Conservation (phyloP, 37 sponge, comb jelly and placozoan genomes). For the Oscarella lobularis region DNA sequence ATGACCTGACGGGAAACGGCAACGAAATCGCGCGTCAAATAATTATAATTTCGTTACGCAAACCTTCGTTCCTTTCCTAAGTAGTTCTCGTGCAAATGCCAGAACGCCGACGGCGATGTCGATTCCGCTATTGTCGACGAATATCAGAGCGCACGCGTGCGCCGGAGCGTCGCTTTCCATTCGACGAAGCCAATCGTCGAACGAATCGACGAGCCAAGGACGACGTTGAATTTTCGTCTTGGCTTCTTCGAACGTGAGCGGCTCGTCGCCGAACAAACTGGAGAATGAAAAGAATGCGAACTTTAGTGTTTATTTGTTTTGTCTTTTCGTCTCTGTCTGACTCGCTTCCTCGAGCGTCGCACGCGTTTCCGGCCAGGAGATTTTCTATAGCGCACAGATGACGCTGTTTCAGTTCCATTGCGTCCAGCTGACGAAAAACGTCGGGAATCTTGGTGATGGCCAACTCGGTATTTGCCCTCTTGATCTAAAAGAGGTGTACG, state of each 20-base stretch:
- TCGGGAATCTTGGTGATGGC: no score
- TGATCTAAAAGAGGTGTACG: no score
- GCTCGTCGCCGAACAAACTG: background rate
- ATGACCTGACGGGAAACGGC: conserved; percentile 6
- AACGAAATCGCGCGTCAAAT: conserved; percentile 1
- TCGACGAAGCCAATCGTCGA: conserved; percentile 17
- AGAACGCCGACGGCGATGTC: conserved; percentile 25
- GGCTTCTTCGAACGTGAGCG: background rate
- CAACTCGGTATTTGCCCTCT: no score
- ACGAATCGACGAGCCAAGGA: conserved; percentile 20
- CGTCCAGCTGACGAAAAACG: no score
- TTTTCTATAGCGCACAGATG: no score
- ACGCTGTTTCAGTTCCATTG: no score
- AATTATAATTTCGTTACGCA: background rate
- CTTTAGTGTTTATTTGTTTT: no score
- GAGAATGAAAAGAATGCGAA: background rate
- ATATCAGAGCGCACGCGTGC: conserved; percentile 11
- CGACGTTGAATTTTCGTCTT: background rate
- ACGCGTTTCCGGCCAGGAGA: no score
- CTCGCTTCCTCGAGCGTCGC: no score
- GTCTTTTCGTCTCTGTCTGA: no score
- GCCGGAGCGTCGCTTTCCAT: conserved; percentile 2
- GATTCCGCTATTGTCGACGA: conserved; percentile 24
- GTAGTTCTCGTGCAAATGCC: conserved; percentile 17
- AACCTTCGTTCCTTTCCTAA: conserved; percentile 23